Conservation (phyloP, 2,888 invertebrate genomes). For the Morinoia aosen region DNA sequence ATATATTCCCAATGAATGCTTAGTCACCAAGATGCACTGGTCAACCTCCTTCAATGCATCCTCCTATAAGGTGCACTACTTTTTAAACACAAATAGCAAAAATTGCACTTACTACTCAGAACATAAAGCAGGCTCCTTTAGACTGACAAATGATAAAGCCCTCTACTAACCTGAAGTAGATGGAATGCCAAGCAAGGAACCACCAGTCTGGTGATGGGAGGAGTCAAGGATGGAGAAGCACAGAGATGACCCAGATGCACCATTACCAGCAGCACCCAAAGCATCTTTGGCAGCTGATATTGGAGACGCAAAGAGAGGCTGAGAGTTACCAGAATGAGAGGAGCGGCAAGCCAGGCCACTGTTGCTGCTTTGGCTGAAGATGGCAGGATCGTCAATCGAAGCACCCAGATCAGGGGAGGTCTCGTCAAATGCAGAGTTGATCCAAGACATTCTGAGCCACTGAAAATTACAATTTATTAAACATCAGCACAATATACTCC, state of each 20-base stretch:
- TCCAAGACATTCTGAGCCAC: slow-evolving; percentile 23
- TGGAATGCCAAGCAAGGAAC: slow-evolving; percentile 7
- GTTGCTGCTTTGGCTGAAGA: slow-evolving; percentile 12
- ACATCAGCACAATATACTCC: too few relatives aligned
- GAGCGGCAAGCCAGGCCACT: background rate
- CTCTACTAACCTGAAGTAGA: background rate
- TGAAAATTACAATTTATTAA: background rate
- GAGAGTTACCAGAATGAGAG: background rate
- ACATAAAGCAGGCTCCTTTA: background rate
- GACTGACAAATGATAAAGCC: background rate
- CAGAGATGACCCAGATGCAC: background rate
- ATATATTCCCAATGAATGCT: too few relatives aligned
- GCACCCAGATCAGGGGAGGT: background rate
- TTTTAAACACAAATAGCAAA: too few relatives aligned
- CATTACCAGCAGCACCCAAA: slow-evolving; percentile 8
- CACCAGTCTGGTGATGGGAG: background rate
- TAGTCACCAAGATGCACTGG: too few relatives aligned
- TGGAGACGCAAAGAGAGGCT: background rate
- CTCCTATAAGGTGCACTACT: too few relatives aligned
- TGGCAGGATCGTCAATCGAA: background rate
- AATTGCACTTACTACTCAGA: background rate
- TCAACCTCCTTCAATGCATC: too few relatives aligned
- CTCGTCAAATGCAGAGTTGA: slow-evolving; percentile 39
- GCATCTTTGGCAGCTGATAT: background rate
- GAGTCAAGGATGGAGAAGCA: slow-evolving; percentile 18